These are phyloP conservation scores for Hepsetus odoe DNA, from an alignment of 2,113 vertebrate species.

Conservation along the genomic window DNA sequence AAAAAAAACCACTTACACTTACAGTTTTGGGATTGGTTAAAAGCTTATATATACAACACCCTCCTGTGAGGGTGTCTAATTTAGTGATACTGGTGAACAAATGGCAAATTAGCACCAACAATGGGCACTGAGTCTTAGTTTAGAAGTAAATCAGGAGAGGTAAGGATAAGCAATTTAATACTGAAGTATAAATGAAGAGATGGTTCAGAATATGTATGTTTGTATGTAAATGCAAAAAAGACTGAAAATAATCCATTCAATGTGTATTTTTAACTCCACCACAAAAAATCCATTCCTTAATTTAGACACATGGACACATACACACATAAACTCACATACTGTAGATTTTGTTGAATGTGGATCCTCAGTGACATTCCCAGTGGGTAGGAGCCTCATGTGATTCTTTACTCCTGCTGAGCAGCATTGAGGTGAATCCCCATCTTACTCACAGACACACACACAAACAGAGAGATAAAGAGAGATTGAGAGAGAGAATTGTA, in stretches of 20 bases:
- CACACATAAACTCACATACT: constrained; percentile 28
- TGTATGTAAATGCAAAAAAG: neutral
- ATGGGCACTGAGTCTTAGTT: too few species aligned
- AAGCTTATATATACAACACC: too few species aligned
- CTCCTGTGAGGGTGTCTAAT: too few species aligned
- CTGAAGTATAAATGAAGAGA: too few species aligned
- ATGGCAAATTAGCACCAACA: too few species aligned
- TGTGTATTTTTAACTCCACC: constrained; percentile 1
- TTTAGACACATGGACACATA: constrained; percentile 7
- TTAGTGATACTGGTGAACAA: too few species aligned
- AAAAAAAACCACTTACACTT: too few species aligned
- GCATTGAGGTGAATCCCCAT: constrained; percentile 31
- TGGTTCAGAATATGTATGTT: too few species aligned
- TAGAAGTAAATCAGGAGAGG: too few species aligned
- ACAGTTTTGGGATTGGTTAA: too few species aligned
- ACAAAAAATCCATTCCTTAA: neutral
- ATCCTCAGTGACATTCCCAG: constrained; percentile 74
- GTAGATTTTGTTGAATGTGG: constrained; percentile 24
- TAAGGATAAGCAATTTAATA: too few species aligned
- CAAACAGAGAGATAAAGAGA: constrained; percentile 26
- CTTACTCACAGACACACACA: constrained; percentile 22
- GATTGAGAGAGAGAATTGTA: too few species aligned
- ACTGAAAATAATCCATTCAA: neutral
- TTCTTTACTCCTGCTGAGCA: constrained; percentile 46
- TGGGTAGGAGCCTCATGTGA: constrained; percentile 70